Percentiles rank a stretch among this genome's conserved stretches.
phyloP scores from a whole-genome alignment of 2,113 vertebrate species.

The Saguinus midas region DNA sequence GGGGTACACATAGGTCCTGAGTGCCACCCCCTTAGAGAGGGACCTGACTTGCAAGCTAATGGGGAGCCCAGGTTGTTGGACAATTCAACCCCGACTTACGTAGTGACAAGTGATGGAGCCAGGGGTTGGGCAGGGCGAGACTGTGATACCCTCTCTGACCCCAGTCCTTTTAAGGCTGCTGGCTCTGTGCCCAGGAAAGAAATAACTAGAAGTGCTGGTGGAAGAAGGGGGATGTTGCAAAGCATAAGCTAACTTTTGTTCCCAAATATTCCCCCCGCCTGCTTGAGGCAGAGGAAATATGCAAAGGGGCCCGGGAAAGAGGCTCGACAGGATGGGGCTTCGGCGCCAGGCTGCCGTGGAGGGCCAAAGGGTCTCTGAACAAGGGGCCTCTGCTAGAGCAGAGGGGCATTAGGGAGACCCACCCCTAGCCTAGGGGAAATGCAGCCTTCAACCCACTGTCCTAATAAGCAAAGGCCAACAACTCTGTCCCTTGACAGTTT shows the following conservation, averaged over 20 bases:
- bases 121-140: neutral
- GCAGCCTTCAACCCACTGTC: neutral
- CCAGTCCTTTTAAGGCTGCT: conserved; percentile 44
- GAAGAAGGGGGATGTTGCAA: conserved; percentile 43
- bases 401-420: neutral
- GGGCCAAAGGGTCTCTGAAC: neutral
- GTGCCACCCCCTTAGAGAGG: neutral
- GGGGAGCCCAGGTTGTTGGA: neutral
- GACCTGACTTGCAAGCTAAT: neutral
- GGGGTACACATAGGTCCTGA: neutral
- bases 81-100: neutral
- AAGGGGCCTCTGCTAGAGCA: conserved; percentile 45
- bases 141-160: conserved; percentile 62
- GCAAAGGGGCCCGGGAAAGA: conserved; percentile 50
- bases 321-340: conserved; percentile 52
- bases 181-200: conserved; percentile 68
- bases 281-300: conserved; percentile 70
- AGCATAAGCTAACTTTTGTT: conserved; percentile 77
- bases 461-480: neutral
- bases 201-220: neutral
- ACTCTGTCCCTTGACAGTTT: neutral
- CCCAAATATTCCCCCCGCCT: conserved; percentile 32
- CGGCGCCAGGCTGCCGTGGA: conserved; percentile 57
- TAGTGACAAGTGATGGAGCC: neutral
- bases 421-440: neutral